Conservation (phyloP, 2,888 invertebrate genomes). For the Ophion slaviceki region DNA sequence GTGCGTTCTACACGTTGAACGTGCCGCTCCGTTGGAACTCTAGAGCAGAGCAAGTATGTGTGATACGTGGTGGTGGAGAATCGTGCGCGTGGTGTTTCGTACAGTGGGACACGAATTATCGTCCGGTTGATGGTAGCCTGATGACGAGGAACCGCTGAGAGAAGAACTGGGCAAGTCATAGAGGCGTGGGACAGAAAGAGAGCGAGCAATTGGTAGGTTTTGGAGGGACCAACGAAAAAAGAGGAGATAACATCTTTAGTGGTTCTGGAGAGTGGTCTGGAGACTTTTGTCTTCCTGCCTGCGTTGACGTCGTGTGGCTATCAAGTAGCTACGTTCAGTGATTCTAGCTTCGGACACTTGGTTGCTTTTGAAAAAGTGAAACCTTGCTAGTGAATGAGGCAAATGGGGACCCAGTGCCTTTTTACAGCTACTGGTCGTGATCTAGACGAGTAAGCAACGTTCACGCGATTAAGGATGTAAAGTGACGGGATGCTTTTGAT, state of each 20-base stretch:
- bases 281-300: background rate
- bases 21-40: background rate
- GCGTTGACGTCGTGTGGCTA: no score
- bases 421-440: no score
- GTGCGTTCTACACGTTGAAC: background rate
- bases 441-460: no score
- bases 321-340: no score
- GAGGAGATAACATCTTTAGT: background rate
- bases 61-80: background rate
- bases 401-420: no score
- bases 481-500: no score
- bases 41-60: background rate
- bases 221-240: background rate
- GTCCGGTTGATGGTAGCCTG: slow-evolving; percentile 52
- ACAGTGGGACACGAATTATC: slow-evolving; percentile 46
- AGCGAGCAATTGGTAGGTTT: slow-evolving; percentile 3
- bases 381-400: no score
- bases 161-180: background rate
- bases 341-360: no score
- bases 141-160: background rate
- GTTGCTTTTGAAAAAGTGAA: no score
- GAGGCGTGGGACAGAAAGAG: background rate
- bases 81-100: slow-evolving; percentile 31
- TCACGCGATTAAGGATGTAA: no score
- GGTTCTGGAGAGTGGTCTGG: background rate